Conservation (phyloP, 2,888 invertebrate genomes). For the Pinctada fucata region DNA sequence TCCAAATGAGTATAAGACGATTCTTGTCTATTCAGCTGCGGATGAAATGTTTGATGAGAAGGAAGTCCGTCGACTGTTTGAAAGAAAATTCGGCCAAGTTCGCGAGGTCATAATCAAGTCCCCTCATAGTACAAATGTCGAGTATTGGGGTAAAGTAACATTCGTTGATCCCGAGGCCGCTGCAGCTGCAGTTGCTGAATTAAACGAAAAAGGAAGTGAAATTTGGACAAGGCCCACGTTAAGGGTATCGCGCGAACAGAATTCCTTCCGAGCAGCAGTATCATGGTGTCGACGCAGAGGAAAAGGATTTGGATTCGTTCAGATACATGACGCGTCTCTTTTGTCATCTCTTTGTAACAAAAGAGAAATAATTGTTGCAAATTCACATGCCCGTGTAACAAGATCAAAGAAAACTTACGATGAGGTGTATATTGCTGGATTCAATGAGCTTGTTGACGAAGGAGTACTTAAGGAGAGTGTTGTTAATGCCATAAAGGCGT, state of each 20-base stretch:
- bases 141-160: constrained; percentile 61
- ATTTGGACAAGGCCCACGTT: constrained; percentile 41
- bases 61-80: constrained; percentile 26
- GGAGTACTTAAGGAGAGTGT: constrained; percentile 36
- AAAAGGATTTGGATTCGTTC: constrained; percentile 57
- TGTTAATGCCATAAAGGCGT: neutral
- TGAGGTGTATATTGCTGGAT: constrained; percentile 26
- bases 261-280: constrained; percentile 51
- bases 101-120: constrained; percentile 39
- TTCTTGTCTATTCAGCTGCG: constrained; percentile 35
- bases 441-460: constrained; percentile 29
- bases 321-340: constrained; percentile 29
- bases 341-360: neutral
- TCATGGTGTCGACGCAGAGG: constrained; percentile 58
- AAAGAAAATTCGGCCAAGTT: constrained; percentile 50
- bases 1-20: constrained; percentile 57
- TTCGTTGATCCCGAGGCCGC: constrained; percentile 46
- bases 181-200: constrained; percentile 44
- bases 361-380: neutral
- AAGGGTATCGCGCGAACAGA: neutral
- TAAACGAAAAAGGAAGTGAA: neutral
- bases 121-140: constrained; percentile 19
- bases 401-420: constrained; percentile 11
- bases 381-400: constrained; percentile 19
- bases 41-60: constrained; percentile 36